Evolutionary conservation across 2,888 invertebrate genomes (phyloP).

Genomic region (Andricus quercusramuli): DNA sequence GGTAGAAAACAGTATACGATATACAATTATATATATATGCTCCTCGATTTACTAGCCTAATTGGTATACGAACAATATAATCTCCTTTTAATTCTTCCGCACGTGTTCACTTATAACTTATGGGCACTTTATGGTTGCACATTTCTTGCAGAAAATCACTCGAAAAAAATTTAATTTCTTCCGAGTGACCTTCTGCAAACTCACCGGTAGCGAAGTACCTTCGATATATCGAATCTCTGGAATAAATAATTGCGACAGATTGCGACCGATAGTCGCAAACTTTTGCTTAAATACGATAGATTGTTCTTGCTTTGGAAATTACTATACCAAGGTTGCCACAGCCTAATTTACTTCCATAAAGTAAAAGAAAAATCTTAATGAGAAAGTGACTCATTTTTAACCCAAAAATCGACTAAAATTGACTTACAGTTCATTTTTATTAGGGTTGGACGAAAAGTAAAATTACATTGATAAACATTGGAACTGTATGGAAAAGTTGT

Average conservation of each 20-base stretch:
- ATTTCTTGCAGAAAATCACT: conserved; percentile 6
- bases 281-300: conserved; percentile 23
- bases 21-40: conserved; percentile 12
- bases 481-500: no score
- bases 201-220: neutral
- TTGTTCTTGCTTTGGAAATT: conserved; percentile 52
- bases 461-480: no score
- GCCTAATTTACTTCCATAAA: no score
- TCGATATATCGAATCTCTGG: conserved; percentile 20
- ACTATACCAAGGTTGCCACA: conserved; percentile 32
- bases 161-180: neutral
- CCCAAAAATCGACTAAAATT: no score
- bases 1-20: conserved; percentile 44
- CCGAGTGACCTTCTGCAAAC: neutral
- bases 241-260: conserved; percentile 22
- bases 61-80: conserved; percentile 26
- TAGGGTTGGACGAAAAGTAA: no score
- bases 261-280: conserved; percentile 8
- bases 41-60: conserved; percentile 31
- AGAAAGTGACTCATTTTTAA: no score
- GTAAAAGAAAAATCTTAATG: no score
- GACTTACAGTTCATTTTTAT: no score
- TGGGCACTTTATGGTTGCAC: conserved; percentile 9
- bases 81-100: conserved; percentile 23
- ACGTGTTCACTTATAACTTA: conserved; percentile 10